A percentile compares a stretch with the other conserved stretches of the same genome.
Evolutionary conservation across 2,797 vertebrate species (phyloP).

Genomic region (Buphagus erythrorhynchus): DNA sequence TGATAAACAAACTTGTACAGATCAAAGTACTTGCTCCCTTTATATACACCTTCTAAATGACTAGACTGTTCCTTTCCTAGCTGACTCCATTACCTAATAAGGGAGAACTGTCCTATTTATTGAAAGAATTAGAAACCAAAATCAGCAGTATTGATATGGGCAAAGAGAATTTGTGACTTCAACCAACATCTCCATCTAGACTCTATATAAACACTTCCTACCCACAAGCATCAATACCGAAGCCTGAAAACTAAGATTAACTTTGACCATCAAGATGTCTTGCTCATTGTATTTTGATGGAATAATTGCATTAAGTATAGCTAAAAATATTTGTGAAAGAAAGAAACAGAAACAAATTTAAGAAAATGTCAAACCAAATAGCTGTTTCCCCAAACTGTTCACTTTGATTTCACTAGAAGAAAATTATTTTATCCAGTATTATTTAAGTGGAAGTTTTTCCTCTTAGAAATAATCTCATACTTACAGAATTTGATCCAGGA

Average conservation of each 20-base stretch:
- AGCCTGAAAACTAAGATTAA: background rate
- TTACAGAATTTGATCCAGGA: slow-evolving; percentile 97
- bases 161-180: background rate
- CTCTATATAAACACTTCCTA: background rate
- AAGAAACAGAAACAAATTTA: background rate
- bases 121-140: background rate
- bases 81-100: background rate
- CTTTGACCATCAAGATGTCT: background rate
- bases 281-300: background rate
- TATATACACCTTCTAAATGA: background rate
- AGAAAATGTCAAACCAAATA: background rate
- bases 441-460: background rate
- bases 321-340: background rate
- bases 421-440: background rate
- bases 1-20: background rate
- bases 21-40: background rate
- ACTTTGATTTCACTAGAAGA: background rate
- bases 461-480: slow-evolving; percentile 31
- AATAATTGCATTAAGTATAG: background rate
- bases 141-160: background rate
- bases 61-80: background rate
- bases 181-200: background rate
- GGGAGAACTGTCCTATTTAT: background rate
- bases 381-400: background rate
- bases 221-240: background rate